phyloP scores from a whole-genome alignment of 2,113 vertebrate genomes.

The Nycticorax nycticorax region DNA sequence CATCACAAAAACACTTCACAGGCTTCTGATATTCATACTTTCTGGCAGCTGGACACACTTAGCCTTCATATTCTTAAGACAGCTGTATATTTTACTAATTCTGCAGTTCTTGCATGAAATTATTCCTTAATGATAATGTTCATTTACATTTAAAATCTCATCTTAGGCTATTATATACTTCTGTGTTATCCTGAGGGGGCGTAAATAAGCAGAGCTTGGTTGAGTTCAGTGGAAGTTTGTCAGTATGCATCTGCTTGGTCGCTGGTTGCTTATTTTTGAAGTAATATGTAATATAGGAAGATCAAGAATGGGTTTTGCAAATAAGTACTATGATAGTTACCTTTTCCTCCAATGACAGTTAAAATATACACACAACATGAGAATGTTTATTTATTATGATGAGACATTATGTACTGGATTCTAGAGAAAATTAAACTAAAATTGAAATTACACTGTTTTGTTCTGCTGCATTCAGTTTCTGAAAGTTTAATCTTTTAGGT shows the following conservation, averaged over 20 bases:
- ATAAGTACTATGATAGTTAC: background rate
- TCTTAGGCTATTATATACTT: slow-evolving; percentile 1
- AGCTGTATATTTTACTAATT: slow-evolving; percentile 31
- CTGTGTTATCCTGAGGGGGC: background rate
- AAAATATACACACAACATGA: background rate
- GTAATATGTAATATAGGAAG: background rate
- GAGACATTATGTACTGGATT: background rate
- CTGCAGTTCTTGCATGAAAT: background rate
- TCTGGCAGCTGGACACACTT: slow-evolving; percentile 17
- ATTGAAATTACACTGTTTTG: background rate
- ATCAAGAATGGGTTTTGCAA: background rate
- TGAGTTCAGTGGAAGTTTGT: background rate
- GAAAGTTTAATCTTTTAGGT: background rate
- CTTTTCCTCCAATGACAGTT: slow-evolving; percentile 20
- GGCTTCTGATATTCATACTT: background rate
- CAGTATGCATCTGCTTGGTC: background rate
- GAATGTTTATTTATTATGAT: slow-evolving; percentile 31
- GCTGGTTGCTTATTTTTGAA: background rate
- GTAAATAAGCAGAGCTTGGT: background rate
- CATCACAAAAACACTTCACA: background rate
- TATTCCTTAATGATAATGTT: slow-evolving; percentile 34
- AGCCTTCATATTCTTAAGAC: slow-evolving; percentile 14
- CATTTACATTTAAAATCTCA: slow-evolving; percentile 41
- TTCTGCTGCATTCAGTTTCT: background rate
- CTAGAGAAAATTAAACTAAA: slow-evolving; percentile 23